Evolutionary conservation across 2,888 invertebrate species (phyloP), one percentile per base, ranked within the genome.

Genomic region (Sinopyrophorus schimmeli): DNA sequence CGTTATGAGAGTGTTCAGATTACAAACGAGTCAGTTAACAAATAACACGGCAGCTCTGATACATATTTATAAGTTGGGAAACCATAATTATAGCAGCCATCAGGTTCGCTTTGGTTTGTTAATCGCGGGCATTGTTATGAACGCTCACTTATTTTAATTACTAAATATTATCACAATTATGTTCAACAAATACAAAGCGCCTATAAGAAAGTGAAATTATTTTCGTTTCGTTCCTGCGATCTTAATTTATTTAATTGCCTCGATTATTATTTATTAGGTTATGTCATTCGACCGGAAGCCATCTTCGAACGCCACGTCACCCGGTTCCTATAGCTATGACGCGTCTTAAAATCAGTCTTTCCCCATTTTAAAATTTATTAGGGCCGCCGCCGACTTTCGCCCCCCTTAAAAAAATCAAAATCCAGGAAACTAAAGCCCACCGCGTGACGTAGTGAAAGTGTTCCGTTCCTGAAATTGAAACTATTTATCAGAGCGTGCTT

Each of bases 51-150:
- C 47, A 52, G 56, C 54, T 55, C 53, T 58, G 51, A 60, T 61
- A 55, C 60, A 61, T 61, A 61, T 61, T 61, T 59, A 61, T 61
- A 56, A 59, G 55, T 60, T 54, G 52, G 53, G 56, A 54, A 57
- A 59, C 54, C 47, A 50, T 53, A 51, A 54, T 57, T 57, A 50
- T 23, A 44, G 50, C 50, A 47, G 47, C 50, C 54, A 54, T 54
- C 54, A 57, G 54, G n/a, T 35, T 49, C 59, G 55, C 56, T 60
- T 59, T 60, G 59, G 55, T 58, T 58, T 55, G 59, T 60, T 59
- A 60, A 62, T 62, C 58, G 56, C 51, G 54, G 46, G 50, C 54
- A 57, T 59, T 60, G 58, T 61, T 61, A 52, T 54, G 55, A 54
- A 58, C 53, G 55, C 55, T 57, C 54, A 52, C 55, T 58, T 50